Evolutionary conservation across 2,888 invertebrate species (phyloP), one percentile per base, ranked within the genome.

Genomic region (Drosophila lacicola): DNA sequence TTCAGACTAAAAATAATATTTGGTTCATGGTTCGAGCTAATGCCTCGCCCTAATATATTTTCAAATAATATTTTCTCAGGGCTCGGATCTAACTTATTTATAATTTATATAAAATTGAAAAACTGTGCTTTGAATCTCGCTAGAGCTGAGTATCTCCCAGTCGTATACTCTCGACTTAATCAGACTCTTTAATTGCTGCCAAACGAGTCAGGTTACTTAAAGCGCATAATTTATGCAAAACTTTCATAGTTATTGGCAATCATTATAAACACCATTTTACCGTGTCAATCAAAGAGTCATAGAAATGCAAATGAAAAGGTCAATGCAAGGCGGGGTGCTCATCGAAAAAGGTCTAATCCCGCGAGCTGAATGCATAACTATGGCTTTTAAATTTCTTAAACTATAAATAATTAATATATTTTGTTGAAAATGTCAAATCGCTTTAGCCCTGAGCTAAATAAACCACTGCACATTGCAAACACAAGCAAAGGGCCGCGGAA

Each of bases 371-470:
- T 57, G 41, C 46, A 17, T 25, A 41, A 39, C 14, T 33, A 13
- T n/a, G 25, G 8, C n/a, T 14, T 33, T 45, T 50, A 37, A 39
- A 10, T 39, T 29, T 2, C 13, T 21, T 17, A 49, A 60, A 54
- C 14, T 25, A 70, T 58, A 70, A 70, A 61, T 83, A 77, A 70
- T 66, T 67, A 67, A 65, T 67, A 70, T 41, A 17, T 17, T 42
- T 80, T 55, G 54, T 62, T 62, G 47, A 63, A 80, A 71, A 70
- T 85, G 70, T 68, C 72, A 73, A 74, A 74, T 74, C 42, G 61
- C 34, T 55, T 63, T 63, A 72, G 70, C 87, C 80, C 80, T 83
- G 80, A 83, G 70, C 77, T 58, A 73, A 87, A 88, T 71, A 69
- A 50, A 39, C 19, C 53, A 25, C 50, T 17, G 70, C 63, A 66